phyloP scores from a whole-genome alignment of 2,113 vertebrate species.

The Prunella fulvescens region DNA sequence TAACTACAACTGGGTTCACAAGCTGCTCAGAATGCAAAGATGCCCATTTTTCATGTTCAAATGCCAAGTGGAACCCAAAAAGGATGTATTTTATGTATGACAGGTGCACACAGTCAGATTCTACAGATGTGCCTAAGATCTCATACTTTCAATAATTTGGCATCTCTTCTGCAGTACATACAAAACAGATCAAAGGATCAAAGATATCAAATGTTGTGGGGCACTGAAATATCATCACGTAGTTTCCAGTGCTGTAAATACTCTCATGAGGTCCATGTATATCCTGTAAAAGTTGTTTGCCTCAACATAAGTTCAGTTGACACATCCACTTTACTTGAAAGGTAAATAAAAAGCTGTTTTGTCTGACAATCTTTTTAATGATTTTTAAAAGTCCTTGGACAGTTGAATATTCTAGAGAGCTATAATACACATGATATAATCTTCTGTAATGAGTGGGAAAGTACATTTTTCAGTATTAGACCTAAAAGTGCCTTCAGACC shows the following conservation, averaged over 20 bases:
- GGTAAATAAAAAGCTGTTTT: not conserved
- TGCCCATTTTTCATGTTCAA: constrained; percentile 3
- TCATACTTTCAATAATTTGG: constrained; percentile 19
- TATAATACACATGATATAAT: not conserved
- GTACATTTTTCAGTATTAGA: not conserved
- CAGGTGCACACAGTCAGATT: not conserved
- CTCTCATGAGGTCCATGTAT: not conserved
- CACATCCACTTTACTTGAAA: not conserved
- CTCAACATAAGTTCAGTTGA: not conserved
- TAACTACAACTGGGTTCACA: not conserved
- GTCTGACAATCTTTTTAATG: not conserved
- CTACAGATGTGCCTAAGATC: not conserved
- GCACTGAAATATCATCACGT: not conserved
- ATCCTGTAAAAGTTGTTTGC: not conserved
- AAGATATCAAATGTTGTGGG: not conserved
- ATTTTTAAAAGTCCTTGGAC: not conserved
- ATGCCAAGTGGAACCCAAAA: not conserved
- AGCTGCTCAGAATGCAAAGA: not conserved
- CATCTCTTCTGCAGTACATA: not conserved
- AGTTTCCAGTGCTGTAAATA: constrained; percentile 22
- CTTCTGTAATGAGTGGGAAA: not conserved
- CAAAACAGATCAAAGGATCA: constrained; percentile 30
- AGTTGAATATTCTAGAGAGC: not conserved
- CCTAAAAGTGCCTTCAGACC: fast-evolving
- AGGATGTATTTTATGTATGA: not conserved